phyloP scores from a whole-genome alignment of 1,140 invertebrate genomes.

The Halyomorpha halys region DNA sequence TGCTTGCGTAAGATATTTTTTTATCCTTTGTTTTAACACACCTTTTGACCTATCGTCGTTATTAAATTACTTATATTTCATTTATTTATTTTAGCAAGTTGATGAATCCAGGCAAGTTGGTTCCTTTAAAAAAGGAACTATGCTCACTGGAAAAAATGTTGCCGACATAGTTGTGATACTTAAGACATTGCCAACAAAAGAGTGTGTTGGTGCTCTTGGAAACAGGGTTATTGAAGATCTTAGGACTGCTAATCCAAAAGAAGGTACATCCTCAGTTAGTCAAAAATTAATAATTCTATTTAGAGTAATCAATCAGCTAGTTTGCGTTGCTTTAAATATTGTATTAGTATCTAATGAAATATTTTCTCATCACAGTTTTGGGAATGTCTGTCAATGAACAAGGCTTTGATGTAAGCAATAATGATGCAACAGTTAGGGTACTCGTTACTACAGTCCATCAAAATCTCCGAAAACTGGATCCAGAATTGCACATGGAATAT shows the following conservation, averaged over 20 bases:
- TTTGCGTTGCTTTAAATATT: not conserved
- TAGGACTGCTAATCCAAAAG: constrained; percentile 26
- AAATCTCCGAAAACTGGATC: constrained; percentile 84
- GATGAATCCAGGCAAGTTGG: constrained; percentile 94
- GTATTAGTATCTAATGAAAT: not conserved
- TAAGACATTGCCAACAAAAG: constrained; percentile 94
- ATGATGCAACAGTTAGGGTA: constrained; percentile 75
- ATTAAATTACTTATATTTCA: not conserved
- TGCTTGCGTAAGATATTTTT: constrained; percentile 67
- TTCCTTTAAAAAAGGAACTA: constrained; percentile 96
- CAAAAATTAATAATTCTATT: too few species aligned
- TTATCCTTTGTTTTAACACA: too few species aligned
- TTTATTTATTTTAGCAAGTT: constrained; percentile 58
- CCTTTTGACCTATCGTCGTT: not conserved
- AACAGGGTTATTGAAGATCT: constrained; percentile 30
- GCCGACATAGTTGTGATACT: constrained; percentile 96
- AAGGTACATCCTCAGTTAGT: constrained; percentile 25
- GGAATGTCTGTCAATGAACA: constrained; percentile 55
- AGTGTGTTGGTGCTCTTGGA: constrained; percentile 66
- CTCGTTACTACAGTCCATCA: constrained; percentile 87
- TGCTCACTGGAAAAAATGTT: constrained; percentile 88
- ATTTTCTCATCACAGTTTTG: constrained; percentile 32
- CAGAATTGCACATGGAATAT: constrained; percentile 79
- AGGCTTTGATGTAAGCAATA: constrained; percentile 71
- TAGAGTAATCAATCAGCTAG: not conserved